phyloP scores from a whole-genome alignment of 1,140 invertebrate species.

The Tribolium castaneum region DNA sequence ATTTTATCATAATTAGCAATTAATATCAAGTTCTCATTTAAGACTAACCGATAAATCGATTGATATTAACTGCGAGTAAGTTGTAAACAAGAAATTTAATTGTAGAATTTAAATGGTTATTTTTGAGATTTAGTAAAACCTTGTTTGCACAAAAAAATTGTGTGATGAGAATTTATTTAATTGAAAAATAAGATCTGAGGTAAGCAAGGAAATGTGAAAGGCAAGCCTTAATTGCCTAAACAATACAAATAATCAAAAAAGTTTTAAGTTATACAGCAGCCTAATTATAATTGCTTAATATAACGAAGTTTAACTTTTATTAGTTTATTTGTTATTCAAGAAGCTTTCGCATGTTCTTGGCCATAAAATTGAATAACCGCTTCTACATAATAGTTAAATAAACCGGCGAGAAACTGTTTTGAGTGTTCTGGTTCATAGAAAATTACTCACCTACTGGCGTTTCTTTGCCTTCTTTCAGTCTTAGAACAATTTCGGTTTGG shows the following conservation, averaged over 20 bases:
- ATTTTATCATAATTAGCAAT: too few relatives aligned
- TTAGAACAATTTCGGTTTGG: constrained; percentile 88
- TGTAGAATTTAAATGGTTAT: too few relatives aligned
- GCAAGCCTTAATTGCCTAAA: not conserved
- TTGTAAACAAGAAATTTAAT: too few relatives aligned
- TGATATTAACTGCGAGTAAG: too few relatives aligned
- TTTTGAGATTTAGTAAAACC: too few relatives aligned
- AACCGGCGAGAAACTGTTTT: not conserved
- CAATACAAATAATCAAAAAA: not conserved
- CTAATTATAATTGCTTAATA: not conserved
- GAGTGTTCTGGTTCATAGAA: not conserved
- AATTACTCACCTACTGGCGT: constrained; percentile 82
- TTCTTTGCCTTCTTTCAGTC: constrained; percentile 87
- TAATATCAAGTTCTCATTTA: too few relatives aligned
- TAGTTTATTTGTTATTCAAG: not conserved
- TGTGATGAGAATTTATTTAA: not conserved
- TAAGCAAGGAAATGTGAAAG: not conserved
- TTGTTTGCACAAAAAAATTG: too few relatives aligned
- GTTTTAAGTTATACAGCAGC: not conserved
- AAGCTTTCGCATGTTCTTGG: not conserved
- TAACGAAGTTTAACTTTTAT: not conserved
- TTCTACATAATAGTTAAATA: not conserved
- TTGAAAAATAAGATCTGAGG: not conserved
- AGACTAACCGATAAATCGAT: too few relatives aligned
- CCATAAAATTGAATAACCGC: not conserved